phyloP scores from a whole-genome alignment of 2,113 vertebrate genomes.

The Gymnobelideus leadbeateri region DNA sequence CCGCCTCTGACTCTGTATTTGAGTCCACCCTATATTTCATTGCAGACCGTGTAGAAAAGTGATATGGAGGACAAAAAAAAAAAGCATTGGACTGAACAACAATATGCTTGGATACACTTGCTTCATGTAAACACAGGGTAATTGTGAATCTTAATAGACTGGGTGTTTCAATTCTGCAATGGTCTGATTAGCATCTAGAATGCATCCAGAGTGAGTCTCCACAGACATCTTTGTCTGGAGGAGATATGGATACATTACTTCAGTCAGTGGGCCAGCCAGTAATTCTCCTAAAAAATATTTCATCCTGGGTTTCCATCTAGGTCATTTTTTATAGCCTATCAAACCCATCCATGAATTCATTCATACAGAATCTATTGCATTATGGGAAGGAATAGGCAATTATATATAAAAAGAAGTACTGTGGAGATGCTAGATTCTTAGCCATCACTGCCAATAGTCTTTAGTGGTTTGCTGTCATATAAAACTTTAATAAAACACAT shows the following conservation, averaged over 20 bases:
- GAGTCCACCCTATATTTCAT: slow-evolving; percentile 63
- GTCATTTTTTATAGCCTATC: slow-evolving; percentile 1
- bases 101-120: slow-evolving; percentile 62
- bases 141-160: slow-evolving; percentile 65
- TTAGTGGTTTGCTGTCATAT: neutral
- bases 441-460: neutral
- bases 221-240: slow-evolving; percentile 54
- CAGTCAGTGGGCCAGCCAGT: slow-evolving; percentile 16
- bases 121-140: slow-evolving; percentile 64
- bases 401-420: slow-evolving; percentile 36
- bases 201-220: slow-evolving; percentile 7
- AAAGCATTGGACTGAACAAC: slow-evolving; percentile 58
- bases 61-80: slow-evolving; percentile 61
- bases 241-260: neutral
- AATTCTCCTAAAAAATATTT: slow-evolving; percentile 31
- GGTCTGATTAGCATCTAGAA: slow-evolving; percentile 55
- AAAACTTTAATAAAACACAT: slow-evolving; percentile 31
- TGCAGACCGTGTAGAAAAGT: slow-evolving; percentile 35
- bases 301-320: slow-evolving; percentile 12
- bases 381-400: neutral
- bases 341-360: neutral
- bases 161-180: slow-evolving; percentile 44
- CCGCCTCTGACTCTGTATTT: slow-evolving; percentile 46
- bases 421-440: slow-evolving; percentile 36
- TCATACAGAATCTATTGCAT: neutral